Percentiles rank a stretch among this genome's conserved stretches.
Evolutionary conservation across 2,113 vertebrate species (phyloP).

Genomic region (Aphyosemion australe): DNA sequence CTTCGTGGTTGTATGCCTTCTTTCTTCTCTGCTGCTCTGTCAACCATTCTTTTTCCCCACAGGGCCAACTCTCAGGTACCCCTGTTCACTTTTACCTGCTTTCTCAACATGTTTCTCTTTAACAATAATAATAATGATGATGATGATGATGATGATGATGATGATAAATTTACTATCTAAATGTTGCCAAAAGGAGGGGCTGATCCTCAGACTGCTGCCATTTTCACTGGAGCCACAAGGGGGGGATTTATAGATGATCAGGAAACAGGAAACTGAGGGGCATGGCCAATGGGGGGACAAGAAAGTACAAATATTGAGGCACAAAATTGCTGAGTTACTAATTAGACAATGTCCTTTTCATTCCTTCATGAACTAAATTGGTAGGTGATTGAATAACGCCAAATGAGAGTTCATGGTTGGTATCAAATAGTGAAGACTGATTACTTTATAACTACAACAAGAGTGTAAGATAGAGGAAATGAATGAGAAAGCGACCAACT

Average conservation of each 20-base stretch:
- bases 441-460: conserved; percentile 10
- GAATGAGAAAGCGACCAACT: conserved; percentile 31
- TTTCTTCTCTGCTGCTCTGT: conserved; percentile 34
- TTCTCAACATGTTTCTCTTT: conserved; percentile 45
- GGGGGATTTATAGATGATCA: conserved; percentile 71
- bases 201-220: conserved; percentile 53
- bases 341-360: conserved; percentile 8
- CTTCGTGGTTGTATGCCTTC: conserved; percentile 13
- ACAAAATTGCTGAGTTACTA: conserved; percentile 18
- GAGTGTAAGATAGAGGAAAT: conserved; percentile 44
- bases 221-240: conserved; percentile 43
- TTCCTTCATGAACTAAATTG: neutral
- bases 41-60: conserved; percentile 56
- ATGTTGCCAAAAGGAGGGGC: conserved; percentile 52
- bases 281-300: conserved; percentile 65
- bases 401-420: conserved; percentile 17
- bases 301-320: conserved; percentile 23
- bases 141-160: conserved; percentile 38
- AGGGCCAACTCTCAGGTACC: conserved; percentile 75
- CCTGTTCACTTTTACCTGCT: conserved; percentile 60
- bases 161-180: conserved; percentile 21
- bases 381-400: conserved; percentile 26
- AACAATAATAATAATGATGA: conserved; percentile 29
- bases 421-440: neutral
- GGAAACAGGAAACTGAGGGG: conserved; percentile 65